These are phyloP conservation scores for Psittacus erithacus DNA, from an alignment of 2,113 vertebrate genomes.

Conservation along the genomic window DNA sequence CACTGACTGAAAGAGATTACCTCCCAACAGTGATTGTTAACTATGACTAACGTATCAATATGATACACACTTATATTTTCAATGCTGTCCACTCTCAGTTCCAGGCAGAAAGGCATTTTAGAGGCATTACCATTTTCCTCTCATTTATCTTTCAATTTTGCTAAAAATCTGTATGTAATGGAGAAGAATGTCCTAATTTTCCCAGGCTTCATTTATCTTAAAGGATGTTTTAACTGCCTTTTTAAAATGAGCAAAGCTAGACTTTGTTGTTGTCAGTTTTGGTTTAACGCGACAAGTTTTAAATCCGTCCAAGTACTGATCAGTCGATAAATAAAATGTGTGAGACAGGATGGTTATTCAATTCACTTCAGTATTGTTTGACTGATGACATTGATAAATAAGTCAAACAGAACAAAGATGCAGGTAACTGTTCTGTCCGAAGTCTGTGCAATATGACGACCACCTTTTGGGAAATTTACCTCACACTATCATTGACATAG, in stretches of 20 bases:
- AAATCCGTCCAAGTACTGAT: background rate
- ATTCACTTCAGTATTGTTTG: background rate
- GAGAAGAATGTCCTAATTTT: background rate
- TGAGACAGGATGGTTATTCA: background rate
- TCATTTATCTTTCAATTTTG: background rate
- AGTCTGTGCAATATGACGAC: background rate
- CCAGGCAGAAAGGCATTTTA: constrained; percentile 3
- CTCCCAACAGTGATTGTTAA: constrained; percentile 65
- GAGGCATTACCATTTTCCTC: background rate
- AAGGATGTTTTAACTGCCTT: background rate
- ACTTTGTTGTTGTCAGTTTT: background rate
- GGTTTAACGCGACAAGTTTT: background rate
- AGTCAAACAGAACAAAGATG: background rate
- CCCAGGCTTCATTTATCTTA: background rate
- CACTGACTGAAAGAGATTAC: constrained; percentile 68
- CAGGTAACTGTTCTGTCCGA: background rate
- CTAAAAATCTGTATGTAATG: background rate
- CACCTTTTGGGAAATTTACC: background rate
- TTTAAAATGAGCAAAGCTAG: background rate
- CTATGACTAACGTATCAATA: constrained; percentile 68
- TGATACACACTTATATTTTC: constrained; percentile 37
- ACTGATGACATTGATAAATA: background rate
- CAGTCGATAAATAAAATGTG: background rate
- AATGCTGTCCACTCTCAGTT: background rate
- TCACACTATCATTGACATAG: background rate